A percentile compares a stretch with the other conserved stretches of the same genome.
Evolutionary conservation across 1,140 invertebrate genomes (phyloP).

Genomic region (Ceratina calcarata): DNA sequence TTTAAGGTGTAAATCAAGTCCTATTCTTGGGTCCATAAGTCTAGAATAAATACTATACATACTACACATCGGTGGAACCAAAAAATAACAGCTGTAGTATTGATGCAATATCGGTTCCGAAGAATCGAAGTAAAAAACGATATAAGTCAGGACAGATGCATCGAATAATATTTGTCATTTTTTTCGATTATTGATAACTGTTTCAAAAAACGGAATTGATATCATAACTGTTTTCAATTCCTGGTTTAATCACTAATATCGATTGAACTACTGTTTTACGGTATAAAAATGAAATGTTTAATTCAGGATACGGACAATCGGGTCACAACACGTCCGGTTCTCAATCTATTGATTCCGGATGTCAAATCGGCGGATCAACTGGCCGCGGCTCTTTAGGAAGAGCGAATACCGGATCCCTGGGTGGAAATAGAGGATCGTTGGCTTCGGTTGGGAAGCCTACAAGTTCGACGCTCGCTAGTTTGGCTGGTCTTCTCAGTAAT

Average conservation of each 20-base stretch:
- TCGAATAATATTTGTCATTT: no score
- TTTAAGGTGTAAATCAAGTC: no score
- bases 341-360: conserved; percentile 81
- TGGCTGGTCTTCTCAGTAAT: conserved; percentile 86
- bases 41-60: no score
- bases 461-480: conserved; percentile 88
- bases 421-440: conserved; percentile 89
- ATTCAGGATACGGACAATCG: conserved; percentile 75
- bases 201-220: no score
- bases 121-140: no score
- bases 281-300: conserved; percentile 29
- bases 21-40: no score
- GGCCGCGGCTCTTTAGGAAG: conserved; percentile 80
- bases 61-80: no score
- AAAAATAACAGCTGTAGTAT: no score
- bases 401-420: conserved; percentile 78
- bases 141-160: no score
- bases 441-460: conserved; percentile 91
- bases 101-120: no score
- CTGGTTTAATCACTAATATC: not conserved
- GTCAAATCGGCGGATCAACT: conserved; percentile 76
- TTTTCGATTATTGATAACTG: no score
- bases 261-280: not conserved
- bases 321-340: conserved; percentile 82
- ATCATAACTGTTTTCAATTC: no score